A percentile compares a stretch with the other conserved stretches of the same genome.
Conservation (phyloP, 2,113 vertebrate genomes). For the Poecile atricapillus region DNA sequence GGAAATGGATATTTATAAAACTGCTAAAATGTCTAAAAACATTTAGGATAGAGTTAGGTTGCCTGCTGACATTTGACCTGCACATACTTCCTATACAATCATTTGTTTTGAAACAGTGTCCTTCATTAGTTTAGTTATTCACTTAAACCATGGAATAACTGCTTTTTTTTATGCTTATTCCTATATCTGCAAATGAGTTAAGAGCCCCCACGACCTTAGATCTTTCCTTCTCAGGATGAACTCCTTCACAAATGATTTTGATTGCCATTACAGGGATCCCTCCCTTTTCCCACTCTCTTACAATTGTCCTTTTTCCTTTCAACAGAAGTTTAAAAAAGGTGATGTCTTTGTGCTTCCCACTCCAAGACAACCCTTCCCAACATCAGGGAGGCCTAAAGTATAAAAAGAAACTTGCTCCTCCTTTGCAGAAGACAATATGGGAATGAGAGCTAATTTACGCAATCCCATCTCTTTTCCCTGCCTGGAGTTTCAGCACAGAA, state of each 20-base stretch:
- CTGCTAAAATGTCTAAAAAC: background rate
- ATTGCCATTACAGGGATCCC: too few species aligned
- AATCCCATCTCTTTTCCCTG: background rate
- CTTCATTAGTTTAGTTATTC: background rate
- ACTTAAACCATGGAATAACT: background rate
- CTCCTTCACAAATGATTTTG: background rate
- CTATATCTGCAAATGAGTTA: background rate
- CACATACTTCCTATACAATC: background rate
- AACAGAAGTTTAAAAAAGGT: background rate
- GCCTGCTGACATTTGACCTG: background rate
- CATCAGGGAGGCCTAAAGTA: background rate
- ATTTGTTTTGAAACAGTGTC: background rate
- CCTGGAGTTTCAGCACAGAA: background rate
- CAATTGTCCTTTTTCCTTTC: background rate
- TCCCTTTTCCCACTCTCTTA: background rate
- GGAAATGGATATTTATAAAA: background rate
- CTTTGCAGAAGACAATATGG: background rate
- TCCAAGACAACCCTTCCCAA: background rate
- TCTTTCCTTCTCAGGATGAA: background rate
- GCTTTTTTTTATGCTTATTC: background rate
- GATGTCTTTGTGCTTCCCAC: background rate
- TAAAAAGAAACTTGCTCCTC: background rate
- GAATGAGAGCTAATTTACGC: background rate
- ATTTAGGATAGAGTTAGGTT: background rate
- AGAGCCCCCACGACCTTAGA: background rate